A percentile compares a stretch with the other conserved stretches of the same genome.
Conservation (phyloP, 2,797 vertebrate genomes). For the Enteromius viviparus region DNA sequence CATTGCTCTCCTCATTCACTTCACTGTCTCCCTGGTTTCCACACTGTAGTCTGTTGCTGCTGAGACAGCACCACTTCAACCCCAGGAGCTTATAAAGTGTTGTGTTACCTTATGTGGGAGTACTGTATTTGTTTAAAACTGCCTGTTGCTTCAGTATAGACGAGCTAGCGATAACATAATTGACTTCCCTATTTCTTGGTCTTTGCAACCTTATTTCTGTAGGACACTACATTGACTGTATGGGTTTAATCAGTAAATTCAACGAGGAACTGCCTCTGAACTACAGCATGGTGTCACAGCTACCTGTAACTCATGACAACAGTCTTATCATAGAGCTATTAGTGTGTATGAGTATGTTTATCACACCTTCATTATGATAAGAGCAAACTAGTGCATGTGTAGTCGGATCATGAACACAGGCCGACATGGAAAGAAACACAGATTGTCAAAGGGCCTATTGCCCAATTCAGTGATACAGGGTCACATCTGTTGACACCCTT, state of each 20-base stretch:
- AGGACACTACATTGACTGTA: background rate
- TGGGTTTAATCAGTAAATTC: background rate
- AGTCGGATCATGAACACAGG: background rate
- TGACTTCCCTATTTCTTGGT: background rate
- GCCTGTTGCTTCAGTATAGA: conserved; percentile 3
- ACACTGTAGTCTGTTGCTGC: background rate
- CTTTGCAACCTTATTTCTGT: conserved; percentile 3
- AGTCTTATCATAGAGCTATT: conserved; percentile 3
- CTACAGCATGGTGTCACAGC: background rate
- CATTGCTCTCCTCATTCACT: background rate
- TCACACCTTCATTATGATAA: conserved; percentile 18
- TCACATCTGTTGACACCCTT: background rate
- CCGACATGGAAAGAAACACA: background rate
- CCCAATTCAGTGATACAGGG: background rate
- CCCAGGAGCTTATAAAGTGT: conserved; percentile 26
- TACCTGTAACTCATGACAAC: background rate
- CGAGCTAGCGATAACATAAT: background rate
- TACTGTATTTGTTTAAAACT: background rate
- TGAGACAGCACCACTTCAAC: conserved; percentile 38
- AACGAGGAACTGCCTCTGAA: background rate
- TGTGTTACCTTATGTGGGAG: background rate
- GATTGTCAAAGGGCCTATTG: background rate
- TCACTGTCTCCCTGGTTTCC: conserved; percentile 7
- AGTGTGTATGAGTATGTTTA: background rate
- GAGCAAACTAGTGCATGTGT: background rate